Conservation (phyloP, 2,888 invertebrate species). For the Pardosa pseudoannulata region DNA sequence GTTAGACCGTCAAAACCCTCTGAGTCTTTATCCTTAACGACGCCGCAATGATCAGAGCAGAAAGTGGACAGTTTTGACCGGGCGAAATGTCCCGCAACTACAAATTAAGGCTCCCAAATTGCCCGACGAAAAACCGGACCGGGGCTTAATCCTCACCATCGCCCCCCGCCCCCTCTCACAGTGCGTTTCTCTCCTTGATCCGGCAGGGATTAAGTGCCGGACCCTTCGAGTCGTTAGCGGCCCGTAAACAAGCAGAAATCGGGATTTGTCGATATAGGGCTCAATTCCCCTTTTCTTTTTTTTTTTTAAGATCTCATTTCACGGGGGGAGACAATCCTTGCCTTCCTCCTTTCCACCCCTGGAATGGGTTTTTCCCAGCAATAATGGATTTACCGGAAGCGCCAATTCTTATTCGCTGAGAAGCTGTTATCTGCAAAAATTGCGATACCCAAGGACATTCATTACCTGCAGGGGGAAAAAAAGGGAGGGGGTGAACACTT, state of each 20-base stretch:
- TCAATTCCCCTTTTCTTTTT: slow-evolving; percentile 18
- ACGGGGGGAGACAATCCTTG: not conserved
- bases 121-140: slow-evolving; percentile 21
- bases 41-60: slow-evolving; percentile 47
- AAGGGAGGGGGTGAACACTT: not conserved
- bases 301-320: too few relatives aligned
- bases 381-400: slow-evolving; percentile 14
- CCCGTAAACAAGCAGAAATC: slow-evolving; percentile 54
- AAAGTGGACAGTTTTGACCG: slow-evolving; percentile 52
- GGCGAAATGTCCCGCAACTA: slow-evolving; percentile 48
- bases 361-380: not conserved
- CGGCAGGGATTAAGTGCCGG: not conserved
- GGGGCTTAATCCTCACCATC: too few relatives aligned
- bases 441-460: not conserved
- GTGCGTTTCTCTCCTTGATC: not conserved
- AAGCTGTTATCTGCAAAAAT: not conserved
- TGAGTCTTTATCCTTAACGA: slow-evolving; percentile 33
- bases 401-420: not conserved
- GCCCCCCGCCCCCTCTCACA: not conserved
- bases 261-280: slow-evolving; percentile 23
- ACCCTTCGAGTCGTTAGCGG: slow-evolving; percentile 33
- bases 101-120: slow-evolving; percentile 62
- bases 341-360: not conserved
- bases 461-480: too few relatives aligned
- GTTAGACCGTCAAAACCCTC: too few relatives aligned